Conservation (phyloP, 1,140 invertebrate species). For the Medauroidea extradentata region DNA sequence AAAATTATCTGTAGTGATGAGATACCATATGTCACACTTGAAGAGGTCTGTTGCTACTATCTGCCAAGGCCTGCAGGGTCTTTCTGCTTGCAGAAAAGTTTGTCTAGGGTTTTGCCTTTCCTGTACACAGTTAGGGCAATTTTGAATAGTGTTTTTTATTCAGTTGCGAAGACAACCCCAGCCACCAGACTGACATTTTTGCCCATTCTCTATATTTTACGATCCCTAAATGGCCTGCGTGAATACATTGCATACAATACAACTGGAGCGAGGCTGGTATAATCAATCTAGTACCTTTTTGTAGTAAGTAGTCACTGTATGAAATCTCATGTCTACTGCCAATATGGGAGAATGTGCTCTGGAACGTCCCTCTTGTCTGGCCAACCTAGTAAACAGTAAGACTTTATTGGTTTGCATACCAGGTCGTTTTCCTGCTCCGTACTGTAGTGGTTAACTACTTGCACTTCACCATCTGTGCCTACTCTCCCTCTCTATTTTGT, state of each 20-base stretch:
- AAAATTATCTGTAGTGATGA: slow-evolving; percentile 31
- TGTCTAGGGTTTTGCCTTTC: slow-evolving; percentile 16
- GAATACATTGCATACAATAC: slow-evolving; percentile 25
- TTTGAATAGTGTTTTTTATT: slow-evolving; percentile 23
- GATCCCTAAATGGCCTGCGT: slow-evolving; percentile 25
- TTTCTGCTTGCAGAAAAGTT: slow-evolving; percentile 21
- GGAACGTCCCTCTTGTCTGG: slow-evolving; percentile 12
- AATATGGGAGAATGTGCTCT: slow-evolving; percentile 19
- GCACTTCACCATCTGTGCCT: no score
- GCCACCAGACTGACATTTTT: slow-evolving; percentile 17
- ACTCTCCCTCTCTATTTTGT: no score
- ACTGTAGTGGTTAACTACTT: no score
- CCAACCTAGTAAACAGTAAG: no score
- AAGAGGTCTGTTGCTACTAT: no score
- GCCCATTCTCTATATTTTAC: no score
- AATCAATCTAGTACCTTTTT: slow-evolving; percentile 24
- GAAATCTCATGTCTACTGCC: slow-evolving; percentile 12
- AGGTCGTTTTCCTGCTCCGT: no score
- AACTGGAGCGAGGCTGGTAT: slow-evolving; percentile 22
- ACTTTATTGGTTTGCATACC: no score
- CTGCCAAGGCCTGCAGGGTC: slow-evolving; percentile 20
- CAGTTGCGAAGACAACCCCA: slow-evolving; percentile 25
- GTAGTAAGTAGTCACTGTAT: slow-evolving; percentile 16
- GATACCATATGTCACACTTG: slow-evolving; percentile 18
- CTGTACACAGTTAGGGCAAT: slow-evolving; percentile 28